Percentiles rank a stretch among this genome's conserved stretches.
phyloP scores from a whole-genome alignment of 2,888 invertebrate species.

The Scelioninae gen. 2 region DNA sequence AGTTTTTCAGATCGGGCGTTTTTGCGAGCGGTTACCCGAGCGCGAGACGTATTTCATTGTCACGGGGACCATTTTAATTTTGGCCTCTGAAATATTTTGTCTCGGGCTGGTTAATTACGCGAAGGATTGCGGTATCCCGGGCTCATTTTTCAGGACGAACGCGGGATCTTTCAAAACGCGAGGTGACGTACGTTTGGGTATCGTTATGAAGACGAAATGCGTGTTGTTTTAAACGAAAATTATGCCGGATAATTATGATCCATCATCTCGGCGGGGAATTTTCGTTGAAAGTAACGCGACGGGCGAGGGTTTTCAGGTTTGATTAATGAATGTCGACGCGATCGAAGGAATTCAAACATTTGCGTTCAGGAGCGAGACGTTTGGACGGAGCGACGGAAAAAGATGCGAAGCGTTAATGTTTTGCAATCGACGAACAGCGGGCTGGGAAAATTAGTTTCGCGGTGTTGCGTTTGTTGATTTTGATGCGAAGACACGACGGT shows the following conservation, averaged over 20 bases:
- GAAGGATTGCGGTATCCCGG: slow-evolving; percentile 40
- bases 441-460: too few species aligned
- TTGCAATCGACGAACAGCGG: too few species aligned
- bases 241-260: slow-evolving; percentile 28
- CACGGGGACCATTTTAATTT: slow-evolving; percentile 47
- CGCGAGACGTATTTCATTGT: slow-evolving; percentile 47
- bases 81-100: slow-evolving; percentile 50
- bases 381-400: too few species aligned
- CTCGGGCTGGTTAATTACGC: slow-evolving; percentile 47
- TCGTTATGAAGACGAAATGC: slow-evolving; percentile 47
- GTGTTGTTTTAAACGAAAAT: slow-evolving; percentile 45
- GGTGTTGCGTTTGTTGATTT: too few species aligned
- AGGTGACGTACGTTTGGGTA: slow-evolving; percentile 47
- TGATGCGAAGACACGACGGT: too few species aligned
- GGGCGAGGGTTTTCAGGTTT: not conserved
- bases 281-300: not conserved
- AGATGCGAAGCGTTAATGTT: too few species aligned
- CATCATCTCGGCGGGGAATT: slow-evolving; percentile 6
- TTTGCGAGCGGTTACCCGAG: slow-evolving; percentile 12
- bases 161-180: slow-evolving; percentile 34
- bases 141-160: slow-evolving; percentile 36
- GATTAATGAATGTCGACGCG: too few species aligned
- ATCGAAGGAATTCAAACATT: too few species aligned
- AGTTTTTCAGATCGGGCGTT: too few species aligned
- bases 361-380: too few species aligned